Evolutionary conservation across 2,113 vertebrate genomes (phyloP).

Genomic region (Sturnira hondurensis): DNA sequence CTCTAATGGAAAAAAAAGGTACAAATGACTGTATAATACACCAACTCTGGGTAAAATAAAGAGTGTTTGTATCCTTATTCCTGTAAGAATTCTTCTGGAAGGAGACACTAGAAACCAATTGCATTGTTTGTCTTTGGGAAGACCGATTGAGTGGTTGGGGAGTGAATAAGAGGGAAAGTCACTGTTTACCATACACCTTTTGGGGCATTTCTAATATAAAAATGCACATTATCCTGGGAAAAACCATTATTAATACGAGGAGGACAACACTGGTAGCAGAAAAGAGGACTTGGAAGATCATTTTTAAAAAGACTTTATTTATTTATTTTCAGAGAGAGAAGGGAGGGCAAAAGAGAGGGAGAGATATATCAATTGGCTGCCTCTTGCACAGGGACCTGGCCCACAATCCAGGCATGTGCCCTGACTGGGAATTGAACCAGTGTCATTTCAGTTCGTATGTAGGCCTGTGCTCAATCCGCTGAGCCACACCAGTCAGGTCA

Average conservation of each 20-base stretch:
- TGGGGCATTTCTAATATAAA: neutral
- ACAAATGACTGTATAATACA: neutral
- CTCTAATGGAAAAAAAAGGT: neutral
- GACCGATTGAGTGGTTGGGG: neutral
- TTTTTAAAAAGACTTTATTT: no score
- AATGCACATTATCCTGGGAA: neutral
- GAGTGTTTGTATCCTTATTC: neutral
- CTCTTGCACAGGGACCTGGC: no score
- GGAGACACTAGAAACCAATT: neutral
- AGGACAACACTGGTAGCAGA: neutral
- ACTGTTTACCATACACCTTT: neutral
- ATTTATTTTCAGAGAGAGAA: no score
- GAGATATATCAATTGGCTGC: no score
- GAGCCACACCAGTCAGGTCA: no score
- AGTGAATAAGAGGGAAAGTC: neutral
- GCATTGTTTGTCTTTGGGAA: neutral
- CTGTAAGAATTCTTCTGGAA: neutral
- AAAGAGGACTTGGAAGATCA: neutral
- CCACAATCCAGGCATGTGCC: no score
- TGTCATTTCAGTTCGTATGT: no score
- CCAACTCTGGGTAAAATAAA: neutral
- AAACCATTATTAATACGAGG: neutral
- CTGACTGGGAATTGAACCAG: no score
- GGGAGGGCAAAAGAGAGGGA: no score
- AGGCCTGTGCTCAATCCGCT: no score